Evolutionary conservation across 2,888 invertebrate genomes (phyloP).

Genomic region (Melieria crassipennis): DNA sequence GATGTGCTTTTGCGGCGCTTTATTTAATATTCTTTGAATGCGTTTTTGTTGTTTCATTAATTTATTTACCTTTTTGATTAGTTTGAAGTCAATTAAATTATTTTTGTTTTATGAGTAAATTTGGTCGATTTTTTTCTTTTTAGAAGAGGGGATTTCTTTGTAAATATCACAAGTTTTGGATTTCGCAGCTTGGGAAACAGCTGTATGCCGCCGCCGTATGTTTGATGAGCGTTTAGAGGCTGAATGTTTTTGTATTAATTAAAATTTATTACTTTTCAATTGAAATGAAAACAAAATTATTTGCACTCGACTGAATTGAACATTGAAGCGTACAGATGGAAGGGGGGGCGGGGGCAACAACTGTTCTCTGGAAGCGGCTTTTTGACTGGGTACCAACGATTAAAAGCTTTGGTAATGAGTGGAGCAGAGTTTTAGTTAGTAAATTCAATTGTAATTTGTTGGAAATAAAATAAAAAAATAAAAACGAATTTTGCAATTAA

Average conservation of each 20-base stretch:
- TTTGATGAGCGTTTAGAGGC: too few species aligned
- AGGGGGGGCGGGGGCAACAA: too few species aligned
- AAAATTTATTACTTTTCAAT: not conserved
- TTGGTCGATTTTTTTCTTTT: conserved; percentile 12
- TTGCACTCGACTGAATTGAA: not conserved
- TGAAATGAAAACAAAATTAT: not conserved
- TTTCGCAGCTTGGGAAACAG: not conserved
- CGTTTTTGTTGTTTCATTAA: conserved; percentile 3
- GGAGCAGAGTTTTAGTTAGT: too few species aligned
- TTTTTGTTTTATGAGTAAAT: conserved; percentile 6
- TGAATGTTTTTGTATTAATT: too few species aligned
- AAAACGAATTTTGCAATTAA: too few species aligned
- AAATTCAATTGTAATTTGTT: too few species aligned
- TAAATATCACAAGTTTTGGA: conserved; percentile 29
- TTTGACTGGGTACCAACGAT: too few species aligned
- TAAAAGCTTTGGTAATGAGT: too few species aligned
- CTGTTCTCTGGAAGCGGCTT: too few species aligned
- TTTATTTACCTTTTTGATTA: conserved; percentile 9
- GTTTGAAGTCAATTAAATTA: not conserved
- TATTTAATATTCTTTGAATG: conserved; percentile 6
- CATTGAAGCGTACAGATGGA: too few species aligned
- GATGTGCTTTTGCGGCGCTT: conserved; percentile 8
- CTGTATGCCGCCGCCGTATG: not conserved
- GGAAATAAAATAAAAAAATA: too few species aligned
- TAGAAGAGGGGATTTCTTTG: conserved; percentile 3